Conservation (phyloP, 2,797 vertebrate genomes). For the Oceanodroma leucorhoa region DNA sequence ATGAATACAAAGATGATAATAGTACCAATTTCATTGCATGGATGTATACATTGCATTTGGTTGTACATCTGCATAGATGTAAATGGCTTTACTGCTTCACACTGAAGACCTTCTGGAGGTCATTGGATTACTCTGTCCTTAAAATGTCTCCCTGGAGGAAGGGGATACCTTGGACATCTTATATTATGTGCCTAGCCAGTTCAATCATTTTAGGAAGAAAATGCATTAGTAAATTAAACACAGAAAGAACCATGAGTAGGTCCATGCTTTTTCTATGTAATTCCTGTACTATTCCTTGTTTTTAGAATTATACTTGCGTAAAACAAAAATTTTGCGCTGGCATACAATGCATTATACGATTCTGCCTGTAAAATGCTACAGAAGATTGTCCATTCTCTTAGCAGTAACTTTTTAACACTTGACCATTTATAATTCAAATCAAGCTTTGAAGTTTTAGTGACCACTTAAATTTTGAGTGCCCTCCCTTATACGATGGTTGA, state of each 20-base stretch:
- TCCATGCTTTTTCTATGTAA: neutral
- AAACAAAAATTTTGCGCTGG: neutral
- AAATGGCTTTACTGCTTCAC: neutral
- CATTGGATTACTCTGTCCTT: neutral
- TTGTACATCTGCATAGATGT: neutral
- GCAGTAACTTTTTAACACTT: neutral
- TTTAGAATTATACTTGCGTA: neutral
- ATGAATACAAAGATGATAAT: neutral
- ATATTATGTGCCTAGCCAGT: neutral
- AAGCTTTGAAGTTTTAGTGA: neutral
- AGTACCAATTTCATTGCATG: neutral
- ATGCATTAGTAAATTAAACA: neutral
- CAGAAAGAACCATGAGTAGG: neutral
- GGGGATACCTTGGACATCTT: neutral
- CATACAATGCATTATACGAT: neutral
- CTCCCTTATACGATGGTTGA: neutral
- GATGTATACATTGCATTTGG: neutral
- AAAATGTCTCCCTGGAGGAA: neutral
- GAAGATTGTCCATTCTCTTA: neutral
- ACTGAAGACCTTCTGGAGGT: neutral
- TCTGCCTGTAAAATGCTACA: neutral
- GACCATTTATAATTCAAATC: neutral
- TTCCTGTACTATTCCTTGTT: neutral
- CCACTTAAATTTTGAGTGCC: neutral
- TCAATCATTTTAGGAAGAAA: neutral